Conservation (phyloP, 1,140 invertebrate species). For the Achroia grisella region DNA sequence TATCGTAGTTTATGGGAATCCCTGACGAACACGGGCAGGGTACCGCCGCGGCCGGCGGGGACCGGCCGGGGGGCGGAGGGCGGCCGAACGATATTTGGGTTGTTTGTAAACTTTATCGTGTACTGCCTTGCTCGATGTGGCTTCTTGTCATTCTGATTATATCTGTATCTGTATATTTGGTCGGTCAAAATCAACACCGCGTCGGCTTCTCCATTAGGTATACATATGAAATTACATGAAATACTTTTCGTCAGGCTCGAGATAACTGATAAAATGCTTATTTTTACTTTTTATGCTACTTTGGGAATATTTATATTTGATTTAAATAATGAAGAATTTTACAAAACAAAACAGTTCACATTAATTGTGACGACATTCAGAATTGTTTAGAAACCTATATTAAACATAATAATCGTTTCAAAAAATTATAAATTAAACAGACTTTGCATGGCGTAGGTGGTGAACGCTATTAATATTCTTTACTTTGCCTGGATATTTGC, state of each 20-base stretch:
- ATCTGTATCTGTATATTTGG: conserved; percentile 62
- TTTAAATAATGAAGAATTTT: too few species aligned
- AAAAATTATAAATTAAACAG: too few species aligned
- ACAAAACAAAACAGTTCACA: too few species aligned
- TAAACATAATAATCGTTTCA: too few species aligned
- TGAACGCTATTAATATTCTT: conserved; percentile 10
- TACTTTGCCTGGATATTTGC: conserved; percentile 13
- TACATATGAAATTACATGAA: conserved; percentile 50
- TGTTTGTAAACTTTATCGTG: conserved; percentile 61
- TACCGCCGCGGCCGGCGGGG: conserved; percentile 1
- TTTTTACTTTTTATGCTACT: too few species aligned
- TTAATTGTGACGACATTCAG: too few species aligned
- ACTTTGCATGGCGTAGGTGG: conserved; percentile 5
- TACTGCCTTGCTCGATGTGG: conserved; percentile 40
- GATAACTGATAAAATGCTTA: too few species aligned
- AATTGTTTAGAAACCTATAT: too few species aligned
- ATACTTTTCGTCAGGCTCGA: conserved; percentile 37
- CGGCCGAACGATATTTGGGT: conserved; percentile 17
- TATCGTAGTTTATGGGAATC: conserved; percentile 53
- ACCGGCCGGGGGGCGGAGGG: conserved; percentile 8
- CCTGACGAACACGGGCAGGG: too few species aligned
- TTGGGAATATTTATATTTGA: too few species aligned
- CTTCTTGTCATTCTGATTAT: conserved; percentile 60
- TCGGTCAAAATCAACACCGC: conserved; percentile 43
- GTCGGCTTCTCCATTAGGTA: conserved; percentile 37